Evolutionary conservation across 1,140 invertebrate genomes (phyloP).

Genomic region (Batillaria attramentaria): DNA sequence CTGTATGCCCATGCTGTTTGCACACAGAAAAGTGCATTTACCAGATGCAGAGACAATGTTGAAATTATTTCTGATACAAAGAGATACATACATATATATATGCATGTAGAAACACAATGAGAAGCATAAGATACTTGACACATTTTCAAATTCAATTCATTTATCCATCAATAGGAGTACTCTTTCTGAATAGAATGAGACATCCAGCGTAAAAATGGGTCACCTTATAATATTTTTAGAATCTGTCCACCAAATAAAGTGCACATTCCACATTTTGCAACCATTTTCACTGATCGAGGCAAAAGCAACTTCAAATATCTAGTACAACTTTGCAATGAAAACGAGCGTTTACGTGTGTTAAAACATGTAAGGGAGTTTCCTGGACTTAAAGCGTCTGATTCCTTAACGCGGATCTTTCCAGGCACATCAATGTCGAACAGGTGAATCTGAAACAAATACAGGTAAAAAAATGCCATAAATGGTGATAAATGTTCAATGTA

Average conservation of each 20-base stretch:
- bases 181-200: not conserved
- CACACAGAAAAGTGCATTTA: not conserved
- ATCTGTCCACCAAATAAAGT: not conserved
- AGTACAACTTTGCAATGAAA: not conserved
- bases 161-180: not conserved
- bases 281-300: not conserved
- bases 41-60: not conserved
- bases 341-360: slow-evolving; percentile 75
- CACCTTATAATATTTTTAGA: not conserved
- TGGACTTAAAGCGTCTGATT: slow-evolving; percentile 86
- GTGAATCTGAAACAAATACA: slow-evolving; percentile 80
- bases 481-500: not conserved
- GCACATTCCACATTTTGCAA: not conserved
- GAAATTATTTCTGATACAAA: not conserved
- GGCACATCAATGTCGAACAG: slow-evolving; percentile 97
- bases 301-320: not conserved
- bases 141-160: no score
- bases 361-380: slow-evolving; percentile 86
- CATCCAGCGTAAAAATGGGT: not conserved
- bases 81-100: not conserved
- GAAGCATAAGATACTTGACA: not conserved
- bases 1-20: not conserved
- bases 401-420: slow-evolving; percentile 92
- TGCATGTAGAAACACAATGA: not conserved
- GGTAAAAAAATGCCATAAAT: not conserved